phyloP scores from a whole-genome alignment of 2,888 invertebrate species.

The Nomada flava region DNA sequence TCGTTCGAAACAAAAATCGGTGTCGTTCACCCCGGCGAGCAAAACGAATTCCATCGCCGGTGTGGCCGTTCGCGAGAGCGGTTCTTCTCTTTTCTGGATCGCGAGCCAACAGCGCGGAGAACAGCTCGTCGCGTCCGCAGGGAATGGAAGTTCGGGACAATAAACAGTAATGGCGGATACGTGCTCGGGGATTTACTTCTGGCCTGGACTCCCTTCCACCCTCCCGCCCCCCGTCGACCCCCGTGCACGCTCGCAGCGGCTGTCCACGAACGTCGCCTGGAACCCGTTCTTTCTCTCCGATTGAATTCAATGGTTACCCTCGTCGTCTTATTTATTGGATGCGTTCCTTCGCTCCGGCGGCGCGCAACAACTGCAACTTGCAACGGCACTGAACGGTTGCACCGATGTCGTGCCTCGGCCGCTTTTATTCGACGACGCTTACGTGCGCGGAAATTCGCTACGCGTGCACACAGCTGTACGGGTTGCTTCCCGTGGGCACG shows the following conservation, averaged over 20 bases:
- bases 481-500: not conserved
- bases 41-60: slow-evolving; percentile 71
- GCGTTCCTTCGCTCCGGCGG: slow-evolving; percentile 72
- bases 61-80: slow-evolving; percentile 67
- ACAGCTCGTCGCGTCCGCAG: slow-evolving; percentile 61
- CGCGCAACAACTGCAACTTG: slow-evolving; percentile 68
- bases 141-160: slow-evolving; percentile 79
- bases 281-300: slow-evolving; percentile 74
- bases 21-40: slow-evolving; percentile 63
- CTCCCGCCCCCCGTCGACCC: slow-evolving; percentile 11
- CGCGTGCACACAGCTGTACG: not conserved
- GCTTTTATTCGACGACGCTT: slow-evolving; percentile 33
- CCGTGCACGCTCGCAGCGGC: slow-evolving; percentile 14
- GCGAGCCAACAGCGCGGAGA: slow-evolving; percentile 49
- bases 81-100: slow-evolving; percentile 60
- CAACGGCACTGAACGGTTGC: slow-evolving; percentile 56
- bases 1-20: slow-evolving; percentile 51
- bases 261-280: slow-evolving; percentile 62
- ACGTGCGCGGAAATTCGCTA: slow-evolving; percentile 56
- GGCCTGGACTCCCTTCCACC: slow-evolving; percentile 70
- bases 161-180: slow-evolving; percentile 78
- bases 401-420: not conserved
- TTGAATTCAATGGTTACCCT: slow-evolving; percentile 76
- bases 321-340: slow-evolving; percentile 76
- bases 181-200: slow-evolving; percentile 78